phyloP scores from a whole-genome alignment of 2,797 vertebrate genomes.

The Mallotus villosus region DNA sequence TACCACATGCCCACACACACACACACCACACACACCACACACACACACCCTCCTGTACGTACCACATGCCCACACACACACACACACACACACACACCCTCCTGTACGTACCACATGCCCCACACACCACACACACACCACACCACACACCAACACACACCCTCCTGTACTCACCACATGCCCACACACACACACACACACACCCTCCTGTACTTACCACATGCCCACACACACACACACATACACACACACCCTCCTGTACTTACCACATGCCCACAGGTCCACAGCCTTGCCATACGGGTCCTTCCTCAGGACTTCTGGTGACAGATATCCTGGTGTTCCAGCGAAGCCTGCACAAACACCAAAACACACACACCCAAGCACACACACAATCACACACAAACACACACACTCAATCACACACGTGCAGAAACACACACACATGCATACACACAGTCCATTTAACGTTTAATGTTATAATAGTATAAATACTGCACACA shows the following conservation, averaged over 20 bases:
- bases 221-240: background rate
- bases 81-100: no score
- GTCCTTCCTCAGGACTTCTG: conserved; percentile 95
- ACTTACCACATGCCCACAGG: conserved; percentile 95
- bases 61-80: conserved; percentile 90
- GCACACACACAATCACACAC: background rate
- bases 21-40: no score
- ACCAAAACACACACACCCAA: background rate
- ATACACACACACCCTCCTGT: background rate
- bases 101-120: no score
- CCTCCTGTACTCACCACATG: no score
- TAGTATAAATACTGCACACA: no score
- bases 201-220: no score
- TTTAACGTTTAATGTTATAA: no score
- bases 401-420: background rate
- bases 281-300: conserved; percentile 96
- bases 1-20: conserved; percentile 91
- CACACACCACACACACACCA: no score
- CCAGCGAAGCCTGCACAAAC: conserved; percentile 88
- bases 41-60: conserved; percentile 45
- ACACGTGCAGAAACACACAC: no score
- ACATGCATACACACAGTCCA: no score
- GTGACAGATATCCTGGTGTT: conserved; percentile 94
- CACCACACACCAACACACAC: no score
- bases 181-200: no score